Evolutionary conservation across 2,888 invertebrate species (phyloP).

Genomic region (Aporophyla nigra): DNA sequence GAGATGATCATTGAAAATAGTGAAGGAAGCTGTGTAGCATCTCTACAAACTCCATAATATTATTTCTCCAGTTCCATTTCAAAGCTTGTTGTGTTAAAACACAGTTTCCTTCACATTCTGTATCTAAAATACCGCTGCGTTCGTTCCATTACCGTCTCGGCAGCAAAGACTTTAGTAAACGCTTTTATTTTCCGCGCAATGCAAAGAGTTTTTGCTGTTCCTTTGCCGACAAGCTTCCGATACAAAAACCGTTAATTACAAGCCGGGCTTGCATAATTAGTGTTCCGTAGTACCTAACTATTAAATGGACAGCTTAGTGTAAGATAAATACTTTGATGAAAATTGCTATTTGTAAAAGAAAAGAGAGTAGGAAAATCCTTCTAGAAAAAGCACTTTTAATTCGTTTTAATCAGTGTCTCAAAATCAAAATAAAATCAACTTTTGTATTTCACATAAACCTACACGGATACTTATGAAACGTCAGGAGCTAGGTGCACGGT

Average conservation of each 20-base stretch:
- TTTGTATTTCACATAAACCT: too few species aligned
- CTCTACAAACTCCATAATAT: slow-evolving; percentile 1
- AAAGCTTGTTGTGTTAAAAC: slow-evolving; percentile 11
- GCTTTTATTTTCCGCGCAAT: neutral
- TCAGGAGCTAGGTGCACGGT: too few species aligned
- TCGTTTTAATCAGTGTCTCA: too few species aligned
- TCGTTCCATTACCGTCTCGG: slow-evolving; percentile 23
- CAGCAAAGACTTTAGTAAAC: slow-evolving; percentile 5
- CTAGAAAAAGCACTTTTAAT: too few species aligned
- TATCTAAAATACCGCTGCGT: slow-evolving; percentile 22
- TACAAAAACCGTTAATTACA: slow-evolving; percentile 38
- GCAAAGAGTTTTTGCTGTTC: slow-evolving; percentile 3
- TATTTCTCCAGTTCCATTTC: neutral
- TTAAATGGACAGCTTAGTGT: neutral
- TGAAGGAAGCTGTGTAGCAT: neutral
- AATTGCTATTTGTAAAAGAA: neutral
- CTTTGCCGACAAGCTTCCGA: slow-evolving; percentile 17
- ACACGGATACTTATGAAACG: too few species aligned
- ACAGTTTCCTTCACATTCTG: neutral
- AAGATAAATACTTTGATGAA: neutral
- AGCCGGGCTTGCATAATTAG: slow-evolving; percentile 23
- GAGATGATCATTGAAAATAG: neutral
- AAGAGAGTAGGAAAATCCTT: neutral
- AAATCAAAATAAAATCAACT: too few species aligned
- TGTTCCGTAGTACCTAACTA: slow-evolving; percentile 2